Percentiles rank a stretch among this genome's conserved stretches.
phyloP scores from a whole-genome alignment of 2,888 invertebrate genomes.

The Frankliniella intonsa region DNA sequence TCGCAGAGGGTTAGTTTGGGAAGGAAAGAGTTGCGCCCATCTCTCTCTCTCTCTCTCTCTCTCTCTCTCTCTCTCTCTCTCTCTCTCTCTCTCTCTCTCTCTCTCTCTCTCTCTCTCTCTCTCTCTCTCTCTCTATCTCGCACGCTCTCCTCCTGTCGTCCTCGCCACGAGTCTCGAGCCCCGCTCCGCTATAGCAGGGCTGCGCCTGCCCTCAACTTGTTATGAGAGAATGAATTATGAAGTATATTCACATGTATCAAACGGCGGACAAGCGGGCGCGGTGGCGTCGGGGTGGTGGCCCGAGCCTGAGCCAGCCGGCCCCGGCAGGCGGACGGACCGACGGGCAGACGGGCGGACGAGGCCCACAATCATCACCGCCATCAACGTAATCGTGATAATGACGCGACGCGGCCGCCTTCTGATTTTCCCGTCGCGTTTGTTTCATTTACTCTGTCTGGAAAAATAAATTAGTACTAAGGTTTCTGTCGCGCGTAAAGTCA shows the following conservation, averaged over 20 bases:
- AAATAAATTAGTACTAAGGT: too few relatives aligned
- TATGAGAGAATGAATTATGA: slow-evolving; percentile 20
- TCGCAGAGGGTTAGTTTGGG: too few relatives aligned
- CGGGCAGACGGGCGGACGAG: neutral
- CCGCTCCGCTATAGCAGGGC: too few relatives aligned
- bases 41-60: neutral
- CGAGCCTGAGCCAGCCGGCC: neutral
- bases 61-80: neutral
- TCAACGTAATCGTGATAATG: neutral
- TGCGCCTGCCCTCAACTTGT: slow-evolving; percentile 1
- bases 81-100: neutral
- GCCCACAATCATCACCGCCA: neutral
- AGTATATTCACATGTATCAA: slow-evolving; percentile 19
- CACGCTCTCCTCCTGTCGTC: neutral
- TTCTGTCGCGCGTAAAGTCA: neutral
- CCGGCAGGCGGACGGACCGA: neutral
- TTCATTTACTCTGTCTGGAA: neutral
- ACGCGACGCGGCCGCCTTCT: neutral
- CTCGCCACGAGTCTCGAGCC: neutral
- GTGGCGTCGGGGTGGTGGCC: neutral
- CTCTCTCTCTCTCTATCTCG: neutral
- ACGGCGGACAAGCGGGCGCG: neutral
- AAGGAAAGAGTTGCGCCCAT: too few relatives aligned
- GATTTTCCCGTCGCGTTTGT: neutral
- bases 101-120: neutral